Conservation (phyloP, 2,113 vertebrate genomes). For the Hiodon alosoides region DNA sequence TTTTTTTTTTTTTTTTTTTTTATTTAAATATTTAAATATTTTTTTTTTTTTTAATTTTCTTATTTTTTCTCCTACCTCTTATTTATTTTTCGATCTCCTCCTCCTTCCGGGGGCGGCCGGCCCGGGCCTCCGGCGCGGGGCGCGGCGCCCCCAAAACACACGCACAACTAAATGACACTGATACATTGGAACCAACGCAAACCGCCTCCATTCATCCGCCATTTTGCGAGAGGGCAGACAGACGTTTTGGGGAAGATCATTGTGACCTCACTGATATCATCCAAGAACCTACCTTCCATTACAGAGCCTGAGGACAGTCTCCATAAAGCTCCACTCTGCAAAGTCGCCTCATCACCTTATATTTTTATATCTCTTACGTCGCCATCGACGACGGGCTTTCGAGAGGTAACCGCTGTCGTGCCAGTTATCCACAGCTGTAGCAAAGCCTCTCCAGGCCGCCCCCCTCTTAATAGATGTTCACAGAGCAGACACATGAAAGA, state of each 20-base stretch:
- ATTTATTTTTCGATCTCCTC: too few relatives aligned
- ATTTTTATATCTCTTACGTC: background rate
- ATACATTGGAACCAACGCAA: background rate
- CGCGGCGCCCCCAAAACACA: too few relatives aligned
- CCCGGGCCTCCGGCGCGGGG: too few relatives aligned
- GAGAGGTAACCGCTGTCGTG: background rate
- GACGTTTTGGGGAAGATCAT: constrained; percentile 28
- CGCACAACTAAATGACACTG: too few relatives aligned
- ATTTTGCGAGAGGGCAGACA: background rate
- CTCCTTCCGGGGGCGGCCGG: too few relatives aligned
- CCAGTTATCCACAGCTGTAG: constrained; percentile 6
- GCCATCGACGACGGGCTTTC: too few relatives aligned
- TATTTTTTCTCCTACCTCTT: too few relatives aligned
- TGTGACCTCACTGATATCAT: constrained; percentile 57
- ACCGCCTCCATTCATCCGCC: background rate
- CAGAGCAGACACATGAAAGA: background rate
- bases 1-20: too few relatives aligned
- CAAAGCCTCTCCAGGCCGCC: constrained; percentile 7
- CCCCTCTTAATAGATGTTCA: background rate
- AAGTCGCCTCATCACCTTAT: background rate
- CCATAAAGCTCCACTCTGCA: background rate
- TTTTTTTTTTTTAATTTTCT: too few relatives aligned
- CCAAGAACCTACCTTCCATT: background rate
- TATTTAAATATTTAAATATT: too few relatives aligned
- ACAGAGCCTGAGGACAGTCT: background rate